Conservation (phyloP, 2,113 vertebrate genomes). For the Meles meles region DNA sequence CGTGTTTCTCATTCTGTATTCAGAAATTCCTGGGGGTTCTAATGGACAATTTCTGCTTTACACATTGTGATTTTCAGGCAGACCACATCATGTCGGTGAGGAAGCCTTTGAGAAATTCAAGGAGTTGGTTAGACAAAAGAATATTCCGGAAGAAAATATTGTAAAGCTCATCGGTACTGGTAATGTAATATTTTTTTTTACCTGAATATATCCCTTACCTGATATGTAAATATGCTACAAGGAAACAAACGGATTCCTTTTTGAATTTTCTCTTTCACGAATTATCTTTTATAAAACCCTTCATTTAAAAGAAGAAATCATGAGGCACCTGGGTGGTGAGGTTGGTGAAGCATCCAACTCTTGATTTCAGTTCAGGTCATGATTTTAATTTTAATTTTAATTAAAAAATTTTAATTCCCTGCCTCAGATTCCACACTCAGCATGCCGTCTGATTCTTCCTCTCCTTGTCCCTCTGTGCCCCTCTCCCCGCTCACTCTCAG, state of each 20-base stretch:
- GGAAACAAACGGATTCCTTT: not conserved
- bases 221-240: not conserved
- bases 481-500: not conserved
- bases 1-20: not conserved
- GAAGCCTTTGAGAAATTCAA: not conserved
- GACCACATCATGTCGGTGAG: accelerated
- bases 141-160: not conserved
- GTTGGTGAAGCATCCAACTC: not conserved
- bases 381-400: too few relatives aligned
- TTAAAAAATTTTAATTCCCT: too few relatives aligned
- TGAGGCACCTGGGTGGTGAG: not conserved
- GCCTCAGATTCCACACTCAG: not conserved
- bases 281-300: not conserved
- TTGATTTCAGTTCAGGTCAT: not conserved
- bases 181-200: not conserved
- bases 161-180: not conserved
- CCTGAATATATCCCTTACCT: not conserved
- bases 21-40: not conserved
- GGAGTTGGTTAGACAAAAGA: not conserved
- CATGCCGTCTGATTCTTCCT: too few relatives aligned
- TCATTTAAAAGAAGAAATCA: not conserved
- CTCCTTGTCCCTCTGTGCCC: not conserved
- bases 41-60: not conserved
- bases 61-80: not conserved
- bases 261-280: not conserved